Base-by-base conservation (phyloP, 2,888 invertebrate genomes). In the Aromia moschata region DNA sequence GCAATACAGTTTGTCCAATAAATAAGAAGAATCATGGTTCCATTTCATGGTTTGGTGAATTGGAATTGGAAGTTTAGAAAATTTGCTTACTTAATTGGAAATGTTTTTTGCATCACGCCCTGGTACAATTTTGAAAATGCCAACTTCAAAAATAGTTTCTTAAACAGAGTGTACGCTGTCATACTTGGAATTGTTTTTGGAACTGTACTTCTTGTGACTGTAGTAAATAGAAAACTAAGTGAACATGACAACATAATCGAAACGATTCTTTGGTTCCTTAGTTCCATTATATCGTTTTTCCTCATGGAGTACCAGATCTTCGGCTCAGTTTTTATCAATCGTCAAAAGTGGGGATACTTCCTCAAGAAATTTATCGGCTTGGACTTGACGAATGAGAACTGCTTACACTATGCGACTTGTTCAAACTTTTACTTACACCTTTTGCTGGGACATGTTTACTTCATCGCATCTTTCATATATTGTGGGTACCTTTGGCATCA, bases 71-170 rank as follows among this genome's bases (percentile, higher is more conserved):
- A 25, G 7, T 25, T 25, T 25, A 7, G 25, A 25, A 25, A 5
- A 15, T 40, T 53, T 10, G 25, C 53, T 2, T 43, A 53, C 18
- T 30, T 17, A 11, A 10, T 53, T 7, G 36, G 41, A 7, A 31
- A 41, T 25, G 9, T 55, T 7, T 55, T 55, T 10, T 55, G 55
- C 38, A 45, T 55, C 1, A 31, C 40, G n/a, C 55, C 55, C 3
- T 55, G 55, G 55, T 55, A 40, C 12, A 46, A 55, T n/a, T 46
- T 55, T 17, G 38, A 55, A 12, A 46, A 45, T 15, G 25, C 9
- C 11, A 18, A 55, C 1, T 11, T 46, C 16, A 30, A 37, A 9
- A 36, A 40, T 4, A 25, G 9, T 15, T 3, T 11, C 2, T 16
- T 55, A 2, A 55, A 55, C 17, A 55, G 46, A 38, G 14, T 14